phyloP scores from a whole-genome alignment of 2,113 vertebrate genomes.

The Crotalus helleri region DNA sequence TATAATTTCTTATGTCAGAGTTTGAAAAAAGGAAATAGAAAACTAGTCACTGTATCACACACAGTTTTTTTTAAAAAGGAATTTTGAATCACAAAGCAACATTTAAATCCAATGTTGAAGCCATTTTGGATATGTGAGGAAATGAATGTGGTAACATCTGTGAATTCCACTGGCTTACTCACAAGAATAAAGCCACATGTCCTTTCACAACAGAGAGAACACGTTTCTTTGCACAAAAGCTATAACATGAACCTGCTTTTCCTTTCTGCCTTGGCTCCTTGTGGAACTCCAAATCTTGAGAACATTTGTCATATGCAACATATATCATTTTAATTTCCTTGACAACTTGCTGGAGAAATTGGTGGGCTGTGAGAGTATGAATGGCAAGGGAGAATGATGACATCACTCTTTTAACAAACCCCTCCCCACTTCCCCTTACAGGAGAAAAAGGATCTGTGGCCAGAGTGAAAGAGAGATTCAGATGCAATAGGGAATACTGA shows the following conservation, averaged over 20 bases:
- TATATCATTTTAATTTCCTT: not conserved
- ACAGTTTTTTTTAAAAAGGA: not conserved
- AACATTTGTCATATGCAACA: not conserved
- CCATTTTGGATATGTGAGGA: slow-evolving; percentile 1
- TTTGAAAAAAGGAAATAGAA: slow-evolving; percentile 12
- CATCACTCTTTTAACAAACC: not conserved
- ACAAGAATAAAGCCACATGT: not conserved
- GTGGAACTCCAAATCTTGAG: slow-evolving; percentile 3
- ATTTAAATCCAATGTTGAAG: slow-evolving; percentile 6
- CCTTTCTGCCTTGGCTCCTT: slow-evolving; percentile 25
- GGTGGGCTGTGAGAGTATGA: not conserved
- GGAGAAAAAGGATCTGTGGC: not conserved
- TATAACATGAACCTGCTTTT: not conserved
- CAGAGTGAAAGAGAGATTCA: not conserved
- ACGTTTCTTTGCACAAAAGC: not conserved
- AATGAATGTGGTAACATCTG: slow-evolving; percentile 19
- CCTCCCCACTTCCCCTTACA: not conserved
- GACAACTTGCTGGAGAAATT: not conserved
- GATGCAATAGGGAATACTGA: not conserved
- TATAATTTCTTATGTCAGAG: slow-evolving; percentile 21
- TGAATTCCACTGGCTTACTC: slow-evolving; percentile 29
- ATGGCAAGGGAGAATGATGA: not conserved
- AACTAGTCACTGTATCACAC: not conserved
- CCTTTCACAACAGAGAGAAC: slow-evolving; percentile 9
- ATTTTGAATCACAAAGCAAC: slow-evolving; percentile 14